Evolutionary conservation across 2,113 vertebrate species (phyloP), one percentile per base, ranked within the genome.

Genomic region (Sturnus vulgaris): DNA sequence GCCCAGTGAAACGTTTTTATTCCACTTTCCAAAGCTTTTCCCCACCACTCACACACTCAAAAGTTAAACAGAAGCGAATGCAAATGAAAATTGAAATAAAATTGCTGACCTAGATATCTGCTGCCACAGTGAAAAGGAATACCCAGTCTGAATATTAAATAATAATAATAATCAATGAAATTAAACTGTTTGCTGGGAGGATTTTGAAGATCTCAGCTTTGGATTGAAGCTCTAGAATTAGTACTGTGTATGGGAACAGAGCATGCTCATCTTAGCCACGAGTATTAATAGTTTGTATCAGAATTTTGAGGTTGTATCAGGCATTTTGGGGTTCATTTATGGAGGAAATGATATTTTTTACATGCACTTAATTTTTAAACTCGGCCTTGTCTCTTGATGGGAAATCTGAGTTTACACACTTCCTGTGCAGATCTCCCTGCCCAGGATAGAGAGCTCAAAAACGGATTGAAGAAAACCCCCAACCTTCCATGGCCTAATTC

Each of bases 321-420:
- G n/a, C 3, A 39, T 3, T 73, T 70, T 24, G 4, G 25, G 39
- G 11, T 6, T 88, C 0, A 0, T 50, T 82, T 37, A 18, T 60
- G 11, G 33, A 7, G 3, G 7, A 75, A 89, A 73, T 21, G 0
- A 19, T 3, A 5, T 23, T 63, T 49, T 56, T 59, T 2, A 4
- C 28, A 11, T 0, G 0, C 5, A 22, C 2, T 5, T 7, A 5
- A 10, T 76, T 82, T 85, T 76, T 10, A 79, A 17, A 24, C 1
- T 1, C 15, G 40, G 7, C 1, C 3, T 57, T 76, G 57, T 33
- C 7, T 49, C 11, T 47, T 27, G 25, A 3, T 86, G 21, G 46
- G 33, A 81, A 13, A 61, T 3, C 55, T 73, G 52, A 42, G 12
- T 46, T 91, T 30, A 20, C 9, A 53, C 19, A n/a, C 3, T 5